Base-by-base conservation (phyloP, 2,113 vertebrate genomes). In the Puma concolor region DNA sequence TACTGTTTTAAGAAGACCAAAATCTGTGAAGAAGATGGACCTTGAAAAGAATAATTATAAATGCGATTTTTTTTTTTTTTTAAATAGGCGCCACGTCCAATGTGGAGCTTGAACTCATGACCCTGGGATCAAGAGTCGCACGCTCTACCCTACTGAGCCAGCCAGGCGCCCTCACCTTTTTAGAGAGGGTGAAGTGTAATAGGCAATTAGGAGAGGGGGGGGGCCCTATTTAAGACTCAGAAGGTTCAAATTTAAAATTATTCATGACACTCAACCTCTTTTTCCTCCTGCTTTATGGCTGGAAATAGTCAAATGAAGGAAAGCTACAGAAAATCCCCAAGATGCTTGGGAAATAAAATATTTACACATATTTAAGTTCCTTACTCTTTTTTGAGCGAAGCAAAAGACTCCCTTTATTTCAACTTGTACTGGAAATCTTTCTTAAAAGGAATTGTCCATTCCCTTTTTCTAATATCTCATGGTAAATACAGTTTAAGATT, bases 401-500 rank as follows among this genome's bases (percentile, higher is more conserved):
- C 50, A 87, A 76, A 95, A 16, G 38, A 88, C 38, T 88, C 33
- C 57, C n/a, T 86, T 97, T 84, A 7, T 87, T 97, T 95, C 54
- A 80, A 38, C 54, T 74, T 72, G 60, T 63, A 57, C 54, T 88
- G 41, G n/a, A 86, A 87, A 69, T 76, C 33, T 48, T 88, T 87
- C 31, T 94, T 92, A 27, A 84, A 91, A 91, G 33, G 41, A 54
- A 60, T 67, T 60, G 67, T 63, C 27, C 54, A 5, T 84, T 67
- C 72, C 54, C 33, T 83, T 74, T 52, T 85, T 54, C 90, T 80
- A 67, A 17, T 50, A n/a, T 74, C 76, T 67, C 25, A 27, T 29
- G 3, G 41, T 80, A 76, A 94, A 67, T 60, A 76, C 38, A 50
- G 36, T 67, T 67, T 77, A 67, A 71, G 48, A 31, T 94, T 85